phyloP scores from a whole-genome alignment of 2,888 invertebrate genomes.

The Mechanitis messenoides region DNA sequence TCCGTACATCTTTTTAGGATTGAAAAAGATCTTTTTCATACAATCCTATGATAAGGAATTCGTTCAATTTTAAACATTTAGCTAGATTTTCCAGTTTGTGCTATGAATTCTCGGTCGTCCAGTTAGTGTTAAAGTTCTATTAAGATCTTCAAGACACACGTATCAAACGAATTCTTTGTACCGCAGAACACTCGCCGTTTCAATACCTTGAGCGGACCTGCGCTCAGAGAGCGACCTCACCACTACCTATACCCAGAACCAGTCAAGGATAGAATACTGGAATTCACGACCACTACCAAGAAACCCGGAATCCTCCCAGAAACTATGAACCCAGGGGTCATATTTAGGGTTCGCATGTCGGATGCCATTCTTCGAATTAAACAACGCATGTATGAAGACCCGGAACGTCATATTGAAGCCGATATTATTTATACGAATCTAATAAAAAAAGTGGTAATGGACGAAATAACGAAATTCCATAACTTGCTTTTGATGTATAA shows the following conservation, averaged over 20 bases:
- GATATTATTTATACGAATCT: conserved; percentile 69
- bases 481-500: conserved; percentile 66
- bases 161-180: conserved; percentile 36
- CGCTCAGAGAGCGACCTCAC: conserved; percentile 59
- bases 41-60: too few relatives aligned
- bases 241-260: conserved; percentile 69
- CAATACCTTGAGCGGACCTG: conserved; percentile 54
- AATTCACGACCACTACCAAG: conserved; percentile 57
- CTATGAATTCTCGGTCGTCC: conserved; percentile 8
- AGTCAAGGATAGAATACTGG: conserved; percentile 59
- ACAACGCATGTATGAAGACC: conserved; percentile 69
- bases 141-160: background rate
- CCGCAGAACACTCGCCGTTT: conserved; percentile 52
- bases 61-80: too few relatives aligned
- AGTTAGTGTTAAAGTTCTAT: background rate
- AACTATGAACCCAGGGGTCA: conserved; percentile 68
- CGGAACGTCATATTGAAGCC: conserved; percentile 64
- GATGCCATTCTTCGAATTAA: conserved; percentile 67
- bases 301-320: conserved; percentile 63
- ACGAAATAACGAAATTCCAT: conserved; percentile 69
- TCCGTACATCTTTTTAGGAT: too few relatives aligned
- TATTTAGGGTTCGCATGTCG: conserved; percentile 67
- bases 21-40: too few relatives aligned
- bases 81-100: too few relatives aligned
- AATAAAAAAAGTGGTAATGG: conserved; percentile 68